phyloP scores from a whole-genome alignment of 2,888 invertebrate genomes.

The Plusia festucae region DNA sequence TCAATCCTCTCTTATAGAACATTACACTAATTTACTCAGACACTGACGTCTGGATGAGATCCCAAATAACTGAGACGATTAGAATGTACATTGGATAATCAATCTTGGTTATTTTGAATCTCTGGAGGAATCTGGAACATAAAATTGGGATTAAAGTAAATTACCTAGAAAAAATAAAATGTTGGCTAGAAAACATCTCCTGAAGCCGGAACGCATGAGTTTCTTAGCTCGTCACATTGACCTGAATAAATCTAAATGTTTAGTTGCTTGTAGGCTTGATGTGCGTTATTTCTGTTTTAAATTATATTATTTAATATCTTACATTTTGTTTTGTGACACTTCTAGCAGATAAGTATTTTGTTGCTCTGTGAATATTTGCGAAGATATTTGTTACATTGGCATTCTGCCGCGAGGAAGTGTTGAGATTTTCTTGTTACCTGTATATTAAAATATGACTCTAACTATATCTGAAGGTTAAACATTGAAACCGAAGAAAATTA shows the following conservation, averaged over 20 bases:
- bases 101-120: constrained; percentile 7
- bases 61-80: constrained; percentile 5
- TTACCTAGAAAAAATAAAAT: constrained; percentile 3
- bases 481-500: constrained; percentile 14
- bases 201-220: not conserved
- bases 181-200: not conserved
- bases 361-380: constrained; percentile 9
- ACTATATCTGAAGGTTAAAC: constrained; percentile 44
- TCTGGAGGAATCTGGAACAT: constrained; percentile 1
- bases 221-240: not conserved
- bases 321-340: too few species aligned
- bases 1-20: not conserved
- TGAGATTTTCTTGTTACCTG: constrained; percentile 45
- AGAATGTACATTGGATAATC: constrained; percentile 1
- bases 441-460: constrained; percentile 37
- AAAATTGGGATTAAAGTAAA: not conserved
- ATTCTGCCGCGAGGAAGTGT: constrained; percentile 50
- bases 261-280: not conserved
- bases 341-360: too few species aligned
- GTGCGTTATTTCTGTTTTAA: not conserved
- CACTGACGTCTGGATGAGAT: constrained; percentile 7
- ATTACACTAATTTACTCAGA: not conserved
- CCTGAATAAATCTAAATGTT: not conserved
- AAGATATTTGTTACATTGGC: constrained; percentile 41
- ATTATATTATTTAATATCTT: not conserved